Conservation (phyloP, 92 coral and sea anemone species). For the Epizoanthus rinbou region DNA sequence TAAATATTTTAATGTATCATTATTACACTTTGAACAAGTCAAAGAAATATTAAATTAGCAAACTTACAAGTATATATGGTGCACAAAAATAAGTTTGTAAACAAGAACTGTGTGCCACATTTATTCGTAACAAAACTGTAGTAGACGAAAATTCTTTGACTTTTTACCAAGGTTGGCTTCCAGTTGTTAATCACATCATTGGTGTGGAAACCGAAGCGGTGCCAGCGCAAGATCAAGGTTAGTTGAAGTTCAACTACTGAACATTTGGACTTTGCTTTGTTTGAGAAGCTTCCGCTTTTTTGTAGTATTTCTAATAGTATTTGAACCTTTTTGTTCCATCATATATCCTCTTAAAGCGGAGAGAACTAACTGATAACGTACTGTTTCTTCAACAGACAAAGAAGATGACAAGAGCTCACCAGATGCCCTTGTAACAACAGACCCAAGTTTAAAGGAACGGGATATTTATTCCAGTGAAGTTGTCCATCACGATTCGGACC, state of each 20-base stretch:
- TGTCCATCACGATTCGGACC: not conserved
- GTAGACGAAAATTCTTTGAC: not conserved
- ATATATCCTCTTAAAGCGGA: too few relatives aligned
- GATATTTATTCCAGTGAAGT: conserved; percentile 31
- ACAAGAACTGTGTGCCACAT: too few relatives aligned
- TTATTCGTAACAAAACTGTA: not conserved
- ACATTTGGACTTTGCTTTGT: too few relatives aligned
- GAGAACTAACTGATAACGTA: not conserved
- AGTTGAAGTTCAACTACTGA: not conserved
- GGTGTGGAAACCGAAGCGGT: conserved; percentile 12
- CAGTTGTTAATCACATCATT: conserved; percentile 30
- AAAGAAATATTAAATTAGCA: too few relatives aligned
- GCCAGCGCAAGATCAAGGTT: conserved; percentile 23
- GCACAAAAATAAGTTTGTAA: too few relatives aligned
- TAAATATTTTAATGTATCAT: too few relatives aligned
- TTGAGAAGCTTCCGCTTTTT: too few relatives aligned
- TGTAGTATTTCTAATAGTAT: too few relatives aligned
- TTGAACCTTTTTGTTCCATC: too few relatives aligned
- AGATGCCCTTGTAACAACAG: not conserved
- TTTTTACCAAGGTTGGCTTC: conserved; percentile 27
- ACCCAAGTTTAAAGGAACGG: not conserved
- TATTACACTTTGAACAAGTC: too few relatives aligned
- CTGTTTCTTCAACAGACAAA: conserved; percentile 5
- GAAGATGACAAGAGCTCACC: not conserved
- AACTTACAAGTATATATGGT: too few relatives aligned